phyloP scores from a whole-genome alignment of 2,113 vertebrate genomes.

The Lathamus discolor region DNA sequence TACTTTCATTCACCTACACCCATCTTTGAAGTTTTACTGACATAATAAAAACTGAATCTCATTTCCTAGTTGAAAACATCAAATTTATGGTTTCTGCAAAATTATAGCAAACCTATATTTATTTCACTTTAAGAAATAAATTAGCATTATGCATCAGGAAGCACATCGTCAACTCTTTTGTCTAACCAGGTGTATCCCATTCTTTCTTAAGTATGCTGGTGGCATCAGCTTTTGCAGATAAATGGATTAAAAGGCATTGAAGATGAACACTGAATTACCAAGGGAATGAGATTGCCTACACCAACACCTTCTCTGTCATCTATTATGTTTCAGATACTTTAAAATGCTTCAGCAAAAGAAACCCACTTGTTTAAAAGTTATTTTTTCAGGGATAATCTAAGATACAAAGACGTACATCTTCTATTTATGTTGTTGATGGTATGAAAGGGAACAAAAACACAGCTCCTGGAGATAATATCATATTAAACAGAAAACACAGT shows the following conservation, averaged over 20 bases:
- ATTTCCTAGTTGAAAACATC: not conserved
- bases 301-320: not conserved
- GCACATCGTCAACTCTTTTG: not conserved
- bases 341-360: not conserved
- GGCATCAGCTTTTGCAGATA: not conserved
- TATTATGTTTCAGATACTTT: not conserved
- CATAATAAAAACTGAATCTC: not conserved
- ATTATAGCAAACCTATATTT: not conserved
- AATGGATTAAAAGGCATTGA: not conserved
- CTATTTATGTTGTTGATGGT: not conserved
- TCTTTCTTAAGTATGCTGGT: not conserved
- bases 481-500: not conserved
- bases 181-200: not conserved
- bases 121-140: not conserved
- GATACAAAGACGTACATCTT: not conserved
- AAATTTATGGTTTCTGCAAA: not conserved
- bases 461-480: not conserved
- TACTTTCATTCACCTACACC: not conserved
- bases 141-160: not conserved
- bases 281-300: not conserved
- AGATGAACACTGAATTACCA: not conserved
- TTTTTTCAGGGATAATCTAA: not conserved
- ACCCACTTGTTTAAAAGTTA: not conserved
- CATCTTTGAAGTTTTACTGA: not conserved
- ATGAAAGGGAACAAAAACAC: not conserved